A percentile compares a stretch with the other conserved stretches of the same genome.
Evolutionary conservation across 92 coral and sea anemone genomes (phyloP).

Genomic region (Chrysogorgia sp.): DNA sequence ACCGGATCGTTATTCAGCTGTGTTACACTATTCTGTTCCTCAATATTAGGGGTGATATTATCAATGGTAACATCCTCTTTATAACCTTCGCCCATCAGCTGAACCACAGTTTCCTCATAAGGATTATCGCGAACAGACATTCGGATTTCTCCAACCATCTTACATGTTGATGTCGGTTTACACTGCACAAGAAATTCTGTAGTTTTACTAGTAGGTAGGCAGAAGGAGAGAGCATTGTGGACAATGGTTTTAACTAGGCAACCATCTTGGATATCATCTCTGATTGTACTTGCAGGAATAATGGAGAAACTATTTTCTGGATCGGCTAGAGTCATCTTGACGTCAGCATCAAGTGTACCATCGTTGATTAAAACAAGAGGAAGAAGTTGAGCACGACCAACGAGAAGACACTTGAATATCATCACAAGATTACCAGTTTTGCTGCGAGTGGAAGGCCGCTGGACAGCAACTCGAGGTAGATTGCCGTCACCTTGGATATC

Average conservation of each 20-base stretch:
- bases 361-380: conserved; percentile 82
- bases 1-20: not conserved
- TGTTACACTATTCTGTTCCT: not conserved
- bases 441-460: conserved; percentile 87
- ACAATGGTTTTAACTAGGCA: not conserved
- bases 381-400: conserved; percentile 85
- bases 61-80: conserved; percentile 97
- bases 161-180: conserved; percentile 71
- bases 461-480: conserved; percentile 82
- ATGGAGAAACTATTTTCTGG: conserved; percentile 52
- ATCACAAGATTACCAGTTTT: conserved; percentile 89
- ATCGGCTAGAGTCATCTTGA: conserved; percentile 79
- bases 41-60: conserved; percentile 59
- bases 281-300: conserved; percentile 66
- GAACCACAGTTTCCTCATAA: conserved; percentile 79
- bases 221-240: conserved; percentile 10
- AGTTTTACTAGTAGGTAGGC: conserved; percentile 72
- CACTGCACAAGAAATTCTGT: conserved; percentile 93
- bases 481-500: conserved; percentile 99
- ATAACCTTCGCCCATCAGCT: conserved; percentile 93
- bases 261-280: conserved; percentile 54
- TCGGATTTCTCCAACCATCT: conserved; percentile 78
- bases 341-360: conserved; percentile 84
- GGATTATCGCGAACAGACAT: conserved; percentile 92
- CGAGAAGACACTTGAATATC: conserved; percentile 79